Evolutionary conservation across 2,888 invertebrate genomes (phyloP).

Genomic region (Chironomus riparius): DNA sequence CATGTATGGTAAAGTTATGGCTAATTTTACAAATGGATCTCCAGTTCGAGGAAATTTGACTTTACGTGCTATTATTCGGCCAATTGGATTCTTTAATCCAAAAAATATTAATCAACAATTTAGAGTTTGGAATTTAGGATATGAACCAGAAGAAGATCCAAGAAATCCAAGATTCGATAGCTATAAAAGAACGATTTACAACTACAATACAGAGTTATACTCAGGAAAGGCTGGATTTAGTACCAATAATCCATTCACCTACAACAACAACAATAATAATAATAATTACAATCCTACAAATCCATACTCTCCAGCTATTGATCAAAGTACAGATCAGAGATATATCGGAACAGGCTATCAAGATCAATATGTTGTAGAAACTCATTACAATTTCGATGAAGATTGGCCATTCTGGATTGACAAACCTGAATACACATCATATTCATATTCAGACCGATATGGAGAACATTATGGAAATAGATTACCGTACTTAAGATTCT

Average conservation of each 20-base stretch:
- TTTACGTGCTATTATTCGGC: conserved; percentile 65
- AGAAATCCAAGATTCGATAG: conserved; percentile 24
- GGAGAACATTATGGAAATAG: conserved; percentile 45
- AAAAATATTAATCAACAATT: conserved; percentile 47
- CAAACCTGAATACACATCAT: conserved; percentile 47
- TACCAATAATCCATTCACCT: conserved; percentile 8
- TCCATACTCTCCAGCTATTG: conserved; percentile 29
- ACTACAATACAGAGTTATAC: conserved; percentile 20
- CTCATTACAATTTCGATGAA: conserved; percentile 71
- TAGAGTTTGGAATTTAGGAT: conserved; percentile 39
- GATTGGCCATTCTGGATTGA: conserved; percentile 73
- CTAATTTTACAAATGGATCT: conserved; percentile 91
- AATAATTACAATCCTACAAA: neutral
- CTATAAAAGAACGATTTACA: conserved; percentile 11
- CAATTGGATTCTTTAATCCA: conserved; percentile 54
- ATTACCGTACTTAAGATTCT: conserved; percentile 66
- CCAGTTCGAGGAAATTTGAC: conserved; percentile 86
- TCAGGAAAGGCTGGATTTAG: conserved; percentile 9
- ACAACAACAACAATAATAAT: neutral
- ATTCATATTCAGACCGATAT: conserved; percentile 33
- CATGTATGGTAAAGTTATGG: conserved; percentile 79
- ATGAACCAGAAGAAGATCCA: conserved; percentile 32
- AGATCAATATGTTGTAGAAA: conserved; percentile 53
- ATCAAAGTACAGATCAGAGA: conserved; percentile 30
- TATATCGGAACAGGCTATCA: conserved; percentile 43